Evolutionary conservation across 2,113 vertebrate species (phyloP).

Genomic region (Phrynosoma blainvillii): DNA sequence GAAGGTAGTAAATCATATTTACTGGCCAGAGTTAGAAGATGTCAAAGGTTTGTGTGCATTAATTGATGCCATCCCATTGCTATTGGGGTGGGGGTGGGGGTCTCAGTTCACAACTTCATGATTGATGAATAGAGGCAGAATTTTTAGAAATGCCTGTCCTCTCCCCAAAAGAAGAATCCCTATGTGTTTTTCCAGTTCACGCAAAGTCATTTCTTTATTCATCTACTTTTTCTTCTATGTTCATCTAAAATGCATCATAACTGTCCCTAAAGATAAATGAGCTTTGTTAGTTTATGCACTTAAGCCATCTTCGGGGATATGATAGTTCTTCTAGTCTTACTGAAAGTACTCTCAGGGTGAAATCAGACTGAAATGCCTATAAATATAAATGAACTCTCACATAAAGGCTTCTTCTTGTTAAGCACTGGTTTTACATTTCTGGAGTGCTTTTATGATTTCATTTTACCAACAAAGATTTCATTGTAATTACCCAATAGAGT

Average conservation of each 20-base stretch:
- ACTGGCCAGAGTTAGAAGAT: too few relatives aligned
- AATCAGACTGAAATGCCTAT: background rate
- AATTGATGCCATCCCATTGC: too few relatives aligned
- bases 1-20: background rate
- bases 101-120: too few relatives aligned
- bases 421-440: background rate
- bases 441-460: background rate
- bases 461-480: slow-evolving; percentile 9
- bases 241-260: background rate
- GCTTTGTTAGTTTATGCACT: background rate
- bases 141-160: background rate
- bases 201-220: background rate
- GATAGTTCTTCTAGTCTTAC: background rate
- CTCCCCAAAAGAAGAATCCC: background rate
- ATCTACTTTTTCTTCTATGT: background rate
- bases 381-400: accelerated
- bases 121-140: background rate
- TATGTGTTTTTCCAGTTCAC: background rate
- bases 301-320: background rate
- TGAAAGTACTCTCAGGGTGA: background rate
- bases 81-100: too few relatives aligned
- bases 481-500: background rate
- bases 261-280: background rate
- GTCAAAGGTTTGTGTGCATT: too few relatives aligned
- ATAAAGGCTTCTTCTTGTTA: background rate